A percentile compares a stretch with the other conserved stretches of the same genome.
These are phyloP conservation scores for Xylota sylvarum DNA, from an alignment of 2,888 invertebrate genomes.

Conservation along the genomic window DNA sequence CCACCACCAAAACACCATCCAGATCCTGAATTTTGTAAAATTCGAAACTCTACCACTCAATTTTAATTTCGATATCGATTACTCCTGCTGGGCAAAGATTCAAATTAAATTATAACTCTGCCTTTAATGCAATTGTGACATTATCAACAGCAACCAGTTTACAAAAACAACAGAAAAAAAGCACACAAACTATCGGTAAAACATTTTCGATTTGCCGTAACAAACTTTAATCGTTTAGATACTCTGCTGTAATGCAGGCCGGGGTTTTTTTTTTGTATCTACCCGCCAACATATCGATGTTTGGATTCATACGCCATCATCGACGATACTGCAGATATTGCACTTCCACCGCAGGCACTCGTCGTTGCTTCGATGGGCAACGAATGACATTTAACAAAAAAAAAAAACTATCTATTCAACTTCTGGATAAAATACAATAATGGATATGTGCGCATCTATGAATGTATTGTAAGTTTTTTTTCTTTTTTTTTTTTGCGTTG, in stretches of 20 bases:
- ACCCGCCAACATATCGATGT: constrained; percentile 30
- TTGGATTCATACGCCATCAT: constrained; percentile 45
- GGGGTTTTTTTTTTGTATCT: background rate
- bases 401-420: background rate
- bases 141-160: constrained; percentile 31
- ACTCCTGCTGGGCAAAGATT: background rate
- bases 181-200: background rate
- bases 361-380: constrained; percentile 21
- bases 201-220: constrained; percentile 31
- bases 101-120: constrained; percentile 27
- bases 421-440: constrained; percentile 4
- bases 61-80: background rate
- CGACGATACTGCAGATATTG: constrained; percentile 51
- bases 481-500: background rate
- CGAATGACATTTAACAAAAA: constrained; percentile 46
- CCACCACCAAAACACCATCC: background rate
- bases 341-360: constrained; percentile 12
- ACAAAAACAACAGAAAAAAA: background rate
- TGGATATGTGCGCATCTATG: background rate
- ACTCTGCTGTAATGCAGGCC: constrained; percentile 43
- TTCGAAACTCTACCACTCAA: background rate
- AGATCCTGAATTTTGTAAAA: background rate
- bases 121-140: constrained; percentile 37
- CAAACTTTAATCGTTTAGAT: constrained; percentile 62
- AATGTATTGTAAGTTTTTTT: constrained; percentile 13